Base-by-base conservation (phyloP, 1,140 invertebrate species). In the Micrasema minimum region DNA sequence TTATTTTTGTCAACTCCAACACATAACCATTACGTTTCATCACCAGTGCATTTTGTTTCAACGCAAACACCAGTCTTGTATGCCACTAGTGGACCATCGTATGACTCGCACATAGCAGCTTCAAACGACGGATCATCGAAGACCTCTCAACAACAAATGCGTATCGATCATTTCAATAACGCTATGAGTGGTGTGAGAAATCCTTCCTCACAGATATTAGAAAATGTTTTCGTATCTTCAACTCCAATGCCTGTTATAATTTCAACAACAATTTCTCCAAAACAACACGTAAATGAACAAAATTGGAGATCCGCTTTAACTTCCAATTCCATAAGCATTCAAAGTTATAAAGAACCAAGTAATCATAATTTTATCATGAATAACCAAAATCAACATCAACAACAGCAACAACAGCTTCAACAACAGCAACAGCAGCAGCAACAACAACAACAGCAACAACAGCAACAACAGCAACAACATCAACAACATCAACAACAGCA, bases 111-210 rank as follows among this genome's bases (percentile, higher is more conserved):
- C 37, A 20, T 70, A n/a, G 16, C 31, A n/a, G 16, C 23, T 37
- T 66, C 31, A 20, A 31, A 18, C 23, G 26, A 14, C n/a, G 18
- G 71, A 72, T 41, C 69, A 35, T 41, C 69, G 23, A 18, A 61
- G 22, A 26, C 11, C 46, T 31, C 23, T n/a, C n/a, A n/a, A 12
- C 78, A 83, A 69, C 79, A 79, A 69, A 79, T 83, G 69, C 79
- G 81, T 69, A 80, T 82, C 51, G 81, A 83, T 75, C 82, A 83
- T 75, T 85, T 82, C 72, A 80, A 83, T 72, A 83, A 84, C 71
- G 79, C 81, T 43, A 79, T 75, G 16, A 83, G 79, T 75, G 81
- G 81, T 7, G 71, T 83, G 0, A 79, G 79, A 66, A 83, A 80
- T 75, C 79, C 80, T 53, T 26, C 23, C 0, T 65, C 48, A 14